Evolutionary conservation across 2,113 vertebrate genomes (phyloP), one percentile per base, ranked within the genome.

Genomic region (Hippocampus zosterae): DNA sequence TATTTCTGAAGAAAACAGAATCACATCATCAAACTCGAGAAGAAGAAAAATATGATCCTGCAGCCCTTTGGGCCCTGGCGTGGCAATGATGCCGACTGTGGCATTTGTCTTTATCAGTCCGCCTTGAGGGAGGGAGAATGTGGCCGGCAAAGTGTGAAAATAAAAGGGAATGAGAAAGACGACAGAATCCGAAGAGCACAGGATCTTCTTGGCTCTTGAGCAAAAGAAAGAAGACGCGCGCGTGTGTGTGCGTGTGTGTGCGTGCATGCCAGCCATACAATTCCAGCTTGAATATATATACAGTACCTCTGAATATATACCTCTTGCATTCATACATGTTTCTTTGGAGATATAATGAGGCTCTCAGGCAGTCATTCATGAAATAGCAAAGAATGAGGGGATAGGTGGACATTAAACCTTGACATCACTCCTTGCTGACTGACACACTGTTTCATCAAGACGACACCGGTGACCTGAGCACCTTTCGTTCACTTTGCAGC

Each of bases 1-100:
- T 93, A 91, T 93, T 91, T 92, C 88, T 90, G 89, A 91, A 89
- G 89, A 92, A 92, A 92, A 90, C 91, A 92, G 92, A 93, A 93
- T 92, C 91, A 93, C 90, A 92, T 91, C 92, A 92, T 93, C 91
- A 93, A 92, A 92, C 90, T 93, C 87, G 79, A 85, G 88, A 88
- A 88, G 88, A 88, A 89, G 89, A 92, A 91, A 92, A 93, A 93
- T 91, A 90, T 92, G 90, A 92, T 83, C 82, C 84, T 79, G 72
- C 84, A 78, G 87, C 86, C 87, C 87, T 87, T 75, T 62, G 87
- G 91, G 88, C 79, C 85, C 67, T 18, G 56, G 80, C 44, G 67
- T 80, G 80, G 89, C 84, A 83, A 89, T 88, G 91, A 91, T 90
- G 88, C 85, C 79, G 84, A 91, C 88, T 88, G 84, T 87, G 88